These are phyloP conservation scores for Pao palembangensis DNA, from an alignment of 2,113 vertebrate species.

Conservation along the genomic window DNA sequence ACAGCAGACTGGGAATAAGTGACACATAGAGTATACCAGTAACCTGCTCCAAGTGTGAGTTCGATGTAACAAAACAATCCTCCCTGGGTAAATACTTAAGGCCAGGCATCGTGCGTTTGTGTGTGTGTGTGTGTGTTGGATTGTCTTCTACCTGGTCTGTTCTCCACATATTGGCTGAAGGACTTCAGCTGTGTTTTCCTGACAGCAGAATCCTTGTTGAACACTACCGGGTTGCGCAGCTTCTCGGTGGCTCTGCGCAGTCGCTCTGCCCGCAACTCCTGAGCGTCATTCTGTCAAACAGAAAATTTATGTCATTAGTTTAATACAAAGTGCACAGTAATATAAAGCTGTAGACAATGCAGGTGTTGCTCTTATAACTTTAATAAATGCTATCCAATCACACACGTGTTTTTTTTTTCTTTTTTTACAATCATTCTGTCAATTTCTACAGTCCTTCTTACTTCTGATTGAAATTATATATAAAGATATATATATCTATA, in stretches of 20 bases:
- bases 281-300: conserved; percentile 80
- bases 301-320: not conserved
- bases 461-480: no score
- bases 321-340: not conserved
- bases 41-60: conserved; percentile 2
- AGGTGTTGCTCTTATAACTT: no score
- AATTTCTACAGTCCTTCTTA: conserved; percentile 13
- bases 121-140: conserved; percentile 1
- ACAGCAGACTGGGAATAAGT: conserved; percentile 2
- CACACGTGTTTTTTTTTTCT: not conserved
- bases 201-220: conserved; percentile 91
- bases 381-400: no score
- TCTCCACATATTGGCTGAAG: conserved; percentile 97
- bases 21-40: not conserved
- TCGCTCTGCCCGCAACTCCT: conserved; percentile 85
- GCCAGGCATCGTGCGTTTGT: conserved; percentile 3
- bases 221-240: conserved; percentile 90
- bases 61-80: conserved; percentile 13
- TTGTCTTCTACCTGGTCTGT: conserved; percentile 85
- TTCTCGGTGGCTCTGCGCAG: conserved; percentile 87
- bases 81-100: conserved; percentile 28
- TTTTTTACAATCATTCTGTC: not conserved
- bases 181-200: conserved; percentile 98
- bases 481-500: no score
- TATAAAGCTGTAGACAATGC: not conserved